phyloP scores from a whole-genome alignment of 2,888 invertebrate species.

The Drosophila trichaetosa region DNA sequence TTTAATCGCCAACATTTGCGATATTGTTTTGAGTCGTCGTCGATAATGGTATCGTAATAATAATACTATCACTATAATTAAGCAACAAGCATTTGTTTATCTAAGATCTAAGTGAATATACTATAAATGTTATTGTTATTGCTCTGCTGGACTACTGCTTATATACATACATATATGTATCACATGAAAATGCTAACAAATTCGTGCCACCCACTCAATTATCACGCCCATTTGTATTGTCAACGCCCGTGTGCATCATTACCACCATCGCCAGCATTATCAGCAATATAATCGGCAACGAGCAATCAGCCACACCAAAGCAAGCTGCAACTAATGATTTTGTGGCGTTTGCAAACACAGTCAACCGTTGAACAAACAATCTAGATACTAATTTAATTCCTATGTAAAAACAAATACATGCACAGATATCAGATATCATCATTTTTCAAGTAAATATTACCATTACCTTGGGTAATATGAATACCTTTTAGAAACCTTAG shows the following conservation, averaged over 20 bases:
- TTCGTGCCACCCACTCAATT: not conserved
- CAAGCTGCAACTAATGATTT: constrained; percentile 53
- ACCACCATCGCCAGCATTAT: constrained; percentile 22
- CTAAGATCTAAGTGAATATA: not conserved
- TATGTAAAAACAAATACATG: not conserved
- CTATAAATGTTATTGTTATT: not conserved
- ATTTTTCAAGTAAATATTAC: constrained; percentile 19
- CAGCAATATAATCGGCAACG: constrained; percentile 17
- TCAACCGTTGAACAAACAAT: constrained; percentile 38
- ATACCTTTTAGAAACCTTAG: not conserved
- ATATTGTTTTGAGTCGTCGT: not conserved
- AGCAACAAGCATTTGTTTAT: not conserved
- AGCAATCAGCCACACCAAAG: constrained; percentile 16
- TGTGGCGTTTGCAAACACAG: constrained; percentile 42
- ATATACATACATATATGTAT: not conserved
- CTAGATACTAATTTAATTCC: constrained; percentile 2
- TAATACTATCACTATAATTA: not conserved
- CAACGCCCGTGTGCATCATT: not conserved
- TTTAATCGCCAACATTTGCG: not conserved
- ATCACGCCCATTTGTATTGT: not conserved
- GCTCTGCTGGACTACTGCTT: not conserved
- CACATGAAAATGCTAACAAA: not conserved
- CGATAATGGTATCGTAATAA: not conserved
- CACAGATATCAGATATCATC: not conserved
- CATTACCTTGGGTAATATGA: not conserved